Base-by-base conservation (phyloP, 2,113 vertebrate genomes). In the Larimichthys crocea region DNA sequence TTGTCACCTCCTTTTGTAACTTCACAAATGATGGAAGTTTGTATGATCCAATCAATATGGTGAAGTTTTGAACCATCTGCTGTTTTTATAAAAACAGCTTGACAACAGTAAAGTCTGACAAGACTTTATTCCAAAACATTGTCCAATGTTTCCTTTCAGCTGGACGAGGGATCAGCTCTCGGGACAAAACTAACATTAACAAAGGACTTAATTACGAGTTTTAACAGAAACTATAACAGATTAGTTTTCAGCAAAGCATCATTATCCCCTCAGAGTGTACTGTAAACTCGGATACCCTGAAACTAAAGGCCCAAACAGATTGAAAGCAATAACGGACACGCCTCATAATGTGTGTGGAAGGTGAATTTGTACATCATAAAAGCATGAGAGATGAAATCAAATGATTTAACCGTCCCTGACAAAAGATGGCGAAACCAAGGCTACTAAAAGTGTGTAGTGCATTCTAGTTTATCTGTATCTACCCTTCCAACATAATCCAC, bases 1-100 rank as follows among this genome's bases (percentile, higher is more conserved):
- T 19, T 35, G 46, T 62, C 10, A 26, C 42, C 50, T 55, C 22
- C 1, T 16, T 53, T 48, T n/a, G 22, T 10, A 76, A 15, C 11
- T 16, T 26, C 7, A 24, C 24, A 59, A 48, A 59, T 72, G 8
- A 61, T 49, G 24, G 10, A 14, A 16, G 24, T 56, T 17, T 72
- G 6, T 17, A 48, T 10, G 24, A 59, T 67, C 20, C 7, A 50
- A 16, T 64, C 4, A 11, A 50, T 31, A 16, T 8, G 17, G 5
- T 14, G 6, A 42, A 10, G 19, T 57, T 24, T 66, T 67, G 17
- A 53, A 46, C 65, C 66, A 82, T 82, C 65, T 76, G 65, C 42
- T 48, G 35, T 55, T 68, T 52, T 46, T 52, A 19, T 49, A 5
- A 42, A 71, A 83, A 66, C 53, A 44, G 60, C 59, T 52, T 19